Percentiles rank a stretch among this genome's conserved stretches.
Conservation (phyloP, 2,888 invertebrate species). For the Dyspetes luteomarginatus region DNA sequence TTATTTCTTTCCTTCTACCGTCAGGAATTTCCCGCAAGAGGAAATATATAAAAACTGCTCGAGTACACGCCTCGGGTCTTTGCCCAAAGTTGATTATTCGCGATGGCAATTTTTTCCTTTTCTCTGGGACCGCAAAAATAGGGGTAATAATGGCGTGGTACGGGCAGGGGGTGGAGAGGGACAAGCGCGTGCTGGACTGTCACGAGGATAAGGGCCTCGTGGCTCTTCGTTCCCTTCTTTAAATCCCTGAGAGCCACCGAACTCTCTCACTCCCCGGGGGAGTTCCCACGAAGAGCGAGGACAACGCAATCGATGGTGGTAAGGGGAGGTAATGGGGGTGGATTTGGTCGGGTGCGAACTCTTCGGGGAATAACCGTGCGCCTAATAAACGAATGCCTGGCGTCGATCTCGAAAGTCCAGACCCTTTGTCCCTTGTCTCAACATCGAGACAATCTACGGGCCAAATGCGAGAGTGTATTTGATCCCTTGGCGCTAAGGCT, state of each 20-base stretch:
- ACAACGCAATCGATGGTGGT: too few relatives aligned
- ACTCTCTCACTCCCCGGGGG: constrained; percentile 20
- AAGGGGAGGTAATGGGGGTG: too few relatives aligned
- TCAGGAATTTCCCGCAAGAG: not conserved
- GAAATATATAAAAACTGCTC: too few relatives aligned
- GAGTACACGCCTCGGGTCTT: constrained; percentile 10
- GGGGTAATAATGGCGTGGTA: not conserved
- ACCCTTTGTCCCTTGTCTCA: constrained; percentile 34
- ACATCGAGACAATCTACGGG: not conserved
- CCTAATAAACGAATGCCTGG: constrained; percentile 56
- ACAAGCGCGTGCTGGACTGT: constrained; percentile 16
- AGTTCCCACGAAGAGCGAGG: constrained; percentile 5
- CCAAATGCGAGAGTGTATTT: not conserved
- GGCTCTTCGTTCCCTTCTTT: constrained; percentile 40
- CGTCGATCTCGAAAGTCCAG: constrained; percentile 36
- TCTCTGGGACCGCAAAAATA: not conserved
- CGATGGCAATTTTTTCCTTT: constrained; percentile 48
- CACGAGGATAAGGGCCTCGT: constrained; percentile 42
- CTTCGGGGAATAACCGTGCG: constrained; percentile 53
- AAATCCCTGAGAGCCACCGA: constrained; percentile 37
- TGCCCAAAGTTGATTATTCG: constrained; percentile 52
- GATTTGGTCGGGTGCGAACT: constrained; percentile 19
- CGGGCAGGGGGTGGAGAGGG: not conserved
- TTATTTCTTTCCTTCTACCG: not conserved
- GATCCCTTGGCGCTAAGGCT: not conserved